phyloP scores from a whole-genome alignment of 2,888 invertebrate species.

The Dolichomitus sp. region DNA sequence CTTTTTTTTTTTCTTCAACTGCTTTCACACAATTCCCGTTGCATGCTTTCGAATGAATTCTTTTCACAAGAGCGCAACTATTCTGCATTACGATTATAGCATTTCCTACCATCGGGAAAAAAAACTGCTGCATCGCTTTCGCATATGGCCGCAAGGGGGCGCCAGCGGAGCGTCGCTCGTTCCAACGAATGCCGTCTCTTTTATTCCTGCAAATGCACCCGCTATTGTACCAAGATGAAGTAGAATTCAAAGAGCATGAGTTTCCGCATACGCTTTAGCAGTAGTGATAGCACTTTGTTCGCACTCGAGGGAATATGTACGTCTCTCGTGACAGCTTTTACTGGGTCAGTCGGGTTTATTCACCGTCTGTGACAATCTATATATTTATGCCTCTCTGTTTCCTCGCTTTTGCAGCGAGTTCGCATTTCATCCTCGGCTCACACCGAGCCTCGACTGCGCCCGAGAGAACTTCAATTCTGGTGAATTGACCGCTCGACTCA shows the following conservation, averaged over 20 bases:
- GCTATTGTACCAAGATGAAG: constrained; percentile 7
- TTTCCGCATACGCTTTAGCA: constrained; percentile 15
- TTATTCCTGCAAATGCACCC: background rate
- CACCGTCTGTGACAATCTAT: constrained; percentile 23
- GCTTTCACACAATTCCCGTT: constrained; percentile 15
- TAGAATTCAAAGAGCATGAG: constrained; percentile 25
- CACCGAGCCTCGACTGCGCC: constrained; percentile 66
- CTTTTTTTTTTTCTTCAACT: constrained; percentile 13
- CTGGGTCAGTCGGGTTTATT: constrained; percentile 46
- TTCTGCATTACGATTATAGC: background rate
- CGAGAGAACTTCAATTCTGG: constrained; percentile 78
- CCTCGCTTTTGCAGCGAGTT: constrained; percentile 67
- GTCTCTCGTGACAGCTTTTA: constrained; percentile 16
- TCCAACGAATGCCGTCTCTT: constrained; percentile 1
- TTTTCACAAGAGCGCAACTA: constrained; percentile 6
- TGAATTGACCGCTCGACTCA: constrained; percentile 80
- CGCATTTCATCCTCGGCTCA: constrained; percentile 73
- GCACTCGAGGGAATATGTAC: constrained; percentile 7
- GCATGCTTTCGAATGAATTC: constrained; percentile 8
- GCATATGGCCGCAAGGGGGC: background rate
- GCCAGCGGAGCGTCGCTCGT: background rate
- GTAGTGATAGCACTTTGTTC: constrained; percentile 4
- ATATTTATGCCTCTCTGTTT: constrained; percentile 9
- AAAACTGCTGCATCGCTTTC: background rate
- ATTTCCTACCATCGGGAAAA: constrained; percentile 7